phyloP scores from a whole-genome alignment of 2,888 invertebrate species.

The Strigamia crassipes region DNA sequence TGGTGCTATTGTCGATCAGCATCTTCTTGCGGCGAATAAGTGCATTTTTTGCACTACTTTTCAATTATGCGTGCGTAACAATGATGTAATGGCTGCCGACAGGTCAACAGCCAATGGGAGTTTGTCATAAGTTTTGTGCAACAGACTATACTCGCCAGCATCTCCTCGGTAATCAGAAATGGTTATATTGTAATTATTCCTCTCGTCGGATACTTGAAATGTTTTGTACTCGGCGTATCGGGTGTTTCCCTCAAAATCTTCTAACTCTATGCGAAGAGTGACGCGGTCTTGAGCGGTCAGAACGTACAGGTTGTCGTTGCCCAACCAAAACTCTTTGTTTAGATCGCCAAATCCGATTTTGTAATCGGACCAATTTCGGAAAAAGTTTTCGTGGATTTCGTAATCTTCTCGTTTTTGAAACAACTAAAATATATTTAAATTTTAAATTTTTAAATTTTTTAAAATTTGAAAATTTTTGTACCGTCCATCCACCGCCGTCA shows the following conservation, averaged over 20 bases:
- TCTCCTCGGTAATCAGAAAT: background rate
- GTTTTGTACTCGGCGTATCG: background rate
- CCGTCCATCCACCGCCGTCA: slow-evolving; percentile 59
- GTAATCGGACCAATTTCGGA: background rate
- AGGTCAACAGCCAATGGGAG: too few species aligned
- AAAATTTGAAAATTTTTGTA: too few species aligned
- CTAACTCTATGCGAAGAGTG: background rate
- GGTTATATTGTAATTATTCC: background rate
- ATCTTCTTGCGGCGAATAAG: too few species aligned
- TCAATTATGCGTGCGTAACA: too few species aligned
- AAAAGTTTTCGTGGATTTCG: background rate
- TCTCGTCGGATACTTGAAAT: background rate
- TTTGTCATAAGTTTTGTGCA: too few species aligned
- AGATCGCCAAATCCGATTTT: background rate
- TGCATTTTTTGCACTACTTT: too few species aligned
- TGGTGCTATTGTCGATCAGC: too few species aligned
- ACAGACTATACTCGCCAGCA: background rate
- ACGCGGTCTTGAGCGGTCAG: background rate
- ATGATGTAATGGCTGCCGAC: too few species aligned
- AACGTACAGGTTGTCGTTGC: background rate
- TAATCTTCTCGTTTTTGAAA: background rate
- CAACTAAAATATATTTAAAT: too few species aligned
- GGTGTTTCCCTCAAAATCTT: background rate
- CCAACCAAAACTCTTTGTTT: background rate
- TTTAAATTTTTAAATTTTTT: too few species aligned